Percentiles rank a stretch among this genome's conserved stretches.
phyloP scores from a whole-genome alignment of 2,113 vertebrate genomes.

The Forbesichthys papilliferus region DNA sequence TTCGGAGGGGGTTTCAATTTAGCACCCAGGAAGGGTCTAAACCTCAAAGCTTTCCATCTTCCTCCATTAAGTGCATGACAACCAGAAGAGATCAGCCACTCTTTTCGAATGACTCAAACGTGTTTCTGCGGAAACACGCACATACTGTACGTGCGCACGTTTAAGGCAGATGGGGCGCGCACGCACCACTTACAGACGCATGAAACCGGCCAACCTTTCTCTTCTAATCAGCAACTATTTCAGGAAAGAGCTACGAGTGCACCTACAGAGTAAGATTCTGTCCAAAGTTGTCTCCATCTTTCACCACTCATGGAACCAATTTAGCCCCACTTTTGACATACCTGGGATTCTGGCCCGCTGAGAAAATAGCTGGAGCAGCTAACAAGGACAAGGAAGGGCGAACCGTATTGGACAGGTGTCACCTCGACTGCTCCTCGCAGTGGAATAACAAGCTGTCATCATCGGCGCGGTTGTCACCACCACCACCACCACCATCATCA shows the following conservation, averaged over 20 bases:
- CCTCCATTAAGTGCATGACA: conserved; percentile 61
- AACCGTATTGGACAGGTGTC: conserved; percentile 63
- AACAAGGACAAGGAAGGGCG: conserved; percentile 61
- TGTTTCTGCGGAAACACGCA: conserved; percentile 25
- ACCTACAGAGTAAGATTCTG: conserved; percentile 47
- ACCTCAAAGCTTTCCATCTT: conserved; percentile 57
- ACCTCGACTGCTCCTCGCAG: conserved; percentile 37
- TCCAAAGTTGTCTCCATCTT: conserved; percentile 64
- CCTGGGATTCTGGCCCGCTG: conserved; percentile 49
- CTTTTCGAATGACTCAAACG: conserved; percentile 58
- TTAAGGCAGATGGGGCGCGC: neutral
- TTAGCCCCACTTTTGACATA: conserved; percentile 67
- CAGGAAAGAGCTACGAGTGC: conserved; percentile 48
- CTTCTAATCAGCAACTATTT: conserved; percentile 56
- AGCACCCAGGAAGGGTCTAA: conserved; percentile 56
- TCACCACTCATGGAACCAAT: conserved; percentile 66
- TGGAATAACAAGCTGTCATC: conserved; percentile 45
- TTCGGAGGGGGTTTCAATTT: conserved; percentile 64
- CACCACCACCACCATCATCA: conserved; percentile 15
- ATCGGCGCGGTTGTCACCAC: conserved; percentile 21
- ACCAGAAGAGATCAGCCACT: conserved; percentile 38
- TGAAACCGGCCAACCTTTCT: conserved; percentile 12
- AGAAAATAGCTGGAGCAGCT: conserved; percentile 58
- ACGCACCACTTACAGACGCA: conserved; percentile 5
- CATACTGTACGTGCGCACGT: neutral